Conservation (phyloP, 2,113 vertebrate species). For the Gopherus evgoodei region DNA sequence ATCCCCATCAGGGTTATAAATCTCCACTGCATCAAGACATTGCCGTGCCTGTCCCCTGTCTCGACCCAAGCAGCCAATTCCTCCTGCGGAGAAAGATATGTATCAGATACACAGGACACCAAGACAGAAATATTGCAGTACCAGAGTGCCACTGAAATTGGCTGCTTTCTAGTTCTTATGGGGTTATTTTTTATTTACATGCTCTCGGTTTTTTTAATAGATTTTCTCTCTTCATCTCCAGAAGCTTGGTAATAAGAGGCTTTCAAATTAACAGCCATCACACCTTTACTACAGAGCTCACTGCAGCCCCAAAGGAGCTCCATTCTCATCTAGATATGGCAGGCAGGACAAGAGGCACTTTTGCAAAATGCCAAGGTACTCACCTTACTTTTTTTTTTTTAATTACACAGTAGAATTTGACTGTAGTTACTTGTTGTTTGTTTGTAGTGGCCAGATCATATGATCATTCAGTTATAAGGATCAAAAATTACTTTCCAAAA, state of each 20-base stretch:
- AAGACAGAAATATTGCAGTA: neutral
- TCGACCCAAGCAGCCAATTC: constrained; percentile 91
- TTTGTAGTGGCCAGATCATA: neutral
- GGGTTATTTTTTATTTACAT: neutral
- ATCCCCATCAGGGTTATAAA: constrained; percentile 93
- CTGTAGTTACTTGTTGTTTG: neutral
- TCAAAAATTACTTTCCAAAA: neutral
- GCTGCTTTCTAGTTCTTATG: neutral
- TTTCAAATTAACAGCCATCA: neutral
- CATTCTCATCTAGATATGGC: neutral
- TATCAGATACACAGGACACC: neutral
- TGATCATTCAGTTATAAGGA: neutral
- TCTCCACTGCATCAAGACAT: constrained; percentile 92
- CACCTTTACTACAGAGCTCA: neutral
- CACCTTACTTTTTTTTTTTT: neutral
- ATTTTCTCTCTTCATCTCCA: constrained; percentile 31
- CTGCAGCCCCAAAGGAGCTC: neutral
- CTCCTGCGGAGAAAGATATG: constrained; percentile 79
- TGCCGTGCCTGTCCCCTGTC: constrained; percentile 94
- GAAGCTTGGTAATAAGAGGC: neutral
- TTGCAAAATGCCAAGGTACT: constrained; percentile 57
- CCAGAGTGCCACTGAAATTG: neutral
- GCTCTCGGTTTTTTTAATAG: neutral
- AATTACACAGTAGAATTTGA: neutral
- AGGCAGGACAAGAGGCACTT: constrained; percentile 33